Conservation (phyloP, 2,797 vertebrate species). For the Lutjanus campechanus region DNA sequence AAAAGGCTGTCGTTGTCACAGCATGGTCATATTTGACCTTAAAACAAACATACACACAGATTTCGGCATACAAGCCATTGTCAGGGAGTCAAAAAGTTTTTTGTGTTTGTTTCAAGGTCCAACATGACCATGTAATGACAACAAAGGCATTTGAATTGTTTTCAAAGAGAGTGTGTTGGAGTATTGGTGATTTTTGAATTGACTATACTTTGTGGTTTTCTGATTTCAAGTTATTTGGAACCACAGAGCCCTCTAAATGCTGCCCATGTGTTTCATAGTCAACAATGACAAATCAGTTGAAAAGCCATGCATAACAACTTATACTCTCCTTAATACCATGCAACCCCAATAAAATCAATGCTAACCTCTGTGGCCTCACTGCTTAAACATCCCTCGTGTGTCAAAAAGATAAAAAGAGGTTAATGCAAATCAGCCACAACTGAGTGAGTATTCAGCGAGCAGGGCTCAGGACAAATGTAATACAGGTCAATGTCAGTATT, state of each 20-base stretch:
- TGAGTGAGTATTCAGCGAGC: conserved; percentile 23
- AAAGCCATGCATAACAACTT: neutral
- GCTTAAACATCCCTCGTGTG: conserved; percentile 34
- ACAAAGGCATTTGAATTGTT: too few species aligned
- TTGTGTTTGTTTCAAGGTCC: too few species aligned
- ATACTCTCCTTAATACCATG: conserved; percentile 5
- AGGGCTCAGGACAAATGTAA: conserved; percentile 42
- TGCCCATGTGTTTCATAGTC: neutral
- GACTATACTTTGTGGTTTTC: conserved; percentile 9
- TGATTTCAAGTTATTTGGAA: neutral
- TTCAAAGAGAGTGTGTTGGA: too few species aligned
- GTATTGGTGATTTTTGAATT: too few species aligned
- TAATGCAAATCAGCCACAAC: conserved; percentile 67
- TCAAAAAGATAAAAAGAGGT: conserved; percentile 64
- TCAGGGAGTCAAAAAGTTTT: too few species aligned
- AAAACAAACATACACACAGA: too few species aligned
- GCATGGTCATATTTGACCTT: too few species aligned
- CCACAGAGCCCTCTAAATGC: neutral
- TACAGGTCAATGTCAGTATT: conserved; percentile 71
- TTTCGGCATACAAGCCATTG: too few species aligned
- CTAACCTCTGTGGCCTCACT: conserved; percentile 41
- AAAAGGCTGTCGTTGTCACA: too few species aligned
- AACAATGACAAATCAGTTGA: conserved; percentile 2
- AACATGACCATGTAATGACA: too few species aligned
- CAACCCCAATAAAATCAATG: conserved; percentile 41